Conservation (phyloP, 2,797 vertebrate genomes). For the Trachurus trachurus region DNA sequence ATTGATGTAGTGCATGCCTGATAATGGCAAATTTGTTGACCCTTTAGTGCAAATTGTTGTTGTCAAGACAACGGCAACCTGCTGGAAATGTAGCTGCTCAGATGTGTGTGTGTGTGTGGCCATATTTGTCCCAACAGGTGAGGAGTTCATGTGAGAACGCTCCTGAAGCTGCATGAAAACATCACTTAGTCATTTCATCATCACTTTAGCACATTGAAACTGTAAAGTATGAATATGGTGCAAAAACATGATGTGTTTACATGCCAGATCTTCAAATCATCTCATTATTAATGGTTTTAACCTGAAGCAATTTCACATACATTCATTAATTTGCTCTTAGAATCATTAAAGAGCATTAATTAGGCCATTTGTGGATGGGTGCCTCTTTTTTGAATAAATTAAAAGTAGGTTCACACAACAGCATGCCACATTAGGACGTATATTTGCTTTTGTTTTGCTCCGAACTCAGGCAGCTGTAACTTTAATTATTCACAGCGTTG, state of each 20-base stretch:
- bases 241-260: neutral
- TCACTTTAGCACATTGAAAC: neutral
- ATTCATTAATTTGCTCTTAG: neutral
- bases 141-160: conserved; percentile 40
- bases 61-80: conserved; percentile 61
- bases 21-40: conserved; percentile 61
- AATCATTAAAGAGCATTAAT: conserved; percentile 8
- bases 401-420: neutral
- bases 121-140: conserved; percentile 32
- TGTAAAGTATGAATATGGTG: neutral
- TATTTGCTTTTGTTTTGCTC: conserved; percentile 16
- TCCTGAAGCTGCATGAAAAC: conserved; percentile 47
- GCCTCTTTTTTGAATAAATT: neutral
- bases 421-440: neutral
- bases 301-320: neutral
- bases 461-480: conserved; percentile 20
- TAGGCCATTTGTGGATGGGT: conserved; percentile 8
- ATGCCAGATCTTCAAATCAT: conserved; percentile 5
- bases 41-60: conserved; percentile 54
- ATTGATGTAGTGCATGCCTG: conserved; percentile 39
- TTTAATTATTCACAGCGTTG: conserved; percentile 35
- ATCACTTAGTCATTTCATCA: conserved; percentile 29
- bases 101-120: conserved; percentile 51
- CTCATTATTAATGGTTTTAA: conserved; percentile 17
- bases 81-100: conserved; percentile 54